Evolutionary conservation across 2,113 vertebrate genomes (phyloP).

Genomic region (Bos indicus): DNA sequence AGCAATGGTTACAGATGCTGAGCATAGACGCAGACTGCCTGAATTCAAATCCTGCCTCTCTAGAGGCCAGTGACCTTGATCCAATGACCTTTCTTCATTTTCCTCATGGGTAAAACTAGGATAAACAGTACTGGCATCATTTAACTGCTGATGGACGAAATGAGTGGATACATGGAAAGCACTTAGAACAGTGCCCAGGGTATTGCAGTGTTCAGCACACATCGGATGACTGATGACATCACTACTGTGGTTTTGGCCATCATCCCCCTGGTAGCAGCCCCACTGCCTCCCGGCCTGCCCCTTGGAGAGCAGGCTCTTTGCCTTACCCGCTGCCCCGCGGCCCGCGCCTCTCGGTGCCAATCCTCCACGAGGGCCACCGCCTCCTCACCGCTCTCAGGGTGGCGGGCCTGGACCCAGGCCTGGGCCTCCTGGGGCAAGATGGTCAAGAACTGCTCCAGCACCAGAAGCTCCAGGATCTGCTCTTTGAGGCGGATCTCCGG

Average conservation of each 20-base stretch:
- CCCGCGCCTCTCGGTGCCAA: constrained; percentile 61
- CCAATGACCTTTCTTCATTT: not conserved
- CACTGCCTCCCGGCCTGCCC: not conserved
- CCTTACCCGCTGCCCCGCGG: constrained; percentile 57
- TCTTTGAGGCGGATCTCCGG: constrained; percentile 74
- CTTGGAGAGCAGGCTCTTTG: not conserved
- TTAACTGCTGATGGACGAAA: not conserved
- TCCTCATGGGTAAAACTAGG: constrained; percentile 12
- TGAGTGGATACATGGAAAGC: not conserved
- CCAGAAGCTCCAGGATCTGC: constrained; percentile 75
- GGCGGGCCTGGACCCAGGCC: constrained; percentile 71
- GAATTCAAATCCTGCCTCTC: not conserved
- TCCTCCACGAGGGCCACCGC: constrained; percentile 75
- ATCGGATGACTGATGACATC: not conserved
- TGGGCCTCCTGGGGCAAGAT: constrained; percentile 73
- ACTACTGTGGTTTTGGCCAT: not conserved
- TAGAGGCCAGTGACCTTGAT: not conserved
- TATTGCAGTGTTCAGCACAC: not conserved
- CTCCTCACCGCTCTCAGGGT: constrained; percentile 71
- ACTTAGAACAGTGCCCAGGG: not conserved
- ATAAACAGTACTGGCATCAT: not conserved
- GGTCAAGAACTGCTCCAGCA: constrained; percentile 76
- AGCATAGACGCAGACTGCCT: not conserved
- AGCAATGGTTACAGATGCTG: not conserved
- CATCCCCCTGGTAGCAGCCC: not conserved